Evolutionary conservation across 2,888 invertebrate species (phyloP).

Genomic region (Aplocera efformata): DNA sequence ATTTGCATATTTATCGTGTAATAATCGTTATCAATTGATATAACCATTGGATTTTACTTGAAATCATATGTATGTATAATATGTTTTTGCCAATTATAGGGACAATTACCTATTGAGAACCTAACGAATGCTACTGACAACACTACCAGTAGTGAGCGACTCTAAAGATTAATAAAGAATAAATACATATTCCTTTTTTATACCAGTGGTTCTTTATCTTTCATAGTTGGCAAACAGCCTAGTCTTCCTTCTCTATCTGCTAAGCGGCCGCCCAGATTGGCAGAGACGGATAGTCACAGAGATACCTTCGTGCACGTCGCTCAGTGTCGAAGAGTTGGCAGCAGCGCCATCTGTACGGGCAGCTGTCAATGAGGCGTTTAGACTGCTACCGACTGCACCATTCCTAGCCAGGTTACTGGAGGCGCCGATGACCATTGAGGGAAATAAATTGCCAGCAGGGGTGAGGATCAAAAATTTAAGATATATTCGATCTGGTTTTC

Average conservation of each 20-base stretch:
- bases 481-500: constrained; percentile 9
- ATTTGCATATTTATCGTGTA: no score
- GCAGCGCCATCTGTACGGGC: constrained; percentile 88
- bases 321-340: constrained; percentile 80
- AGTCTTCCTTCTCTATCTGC: constrained; percentile 87
- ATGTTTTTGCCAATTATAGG: no score
- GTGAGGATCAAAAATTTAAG: constrained; percentile 63
- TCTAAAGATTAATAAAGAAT: no score
- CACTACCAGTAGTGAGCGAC: no score
- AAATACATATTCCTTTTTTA: no score
- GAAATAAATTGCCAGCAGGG: constrained; percentile 85
- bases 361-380: constrained; percentile 88
- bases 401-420: constrained; percentile 89
- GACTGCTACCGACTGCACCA: constrained; percentile 88
- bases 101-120: no score
- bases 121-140: no score
- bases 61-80: no score
- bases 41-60: no score
- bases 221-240: constrained; percentile 88
- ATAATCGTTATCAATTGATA: no score
- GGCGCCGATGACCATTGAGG: constrained; percentile 84
- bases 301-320: constrained; percentile 78
- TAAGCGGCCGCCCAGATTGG: constrained; percentile 84
- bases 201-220: no score
- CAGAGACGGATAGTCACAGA: constrained; percentile 85